Evolutionary conservation across 2,888 invertebrate species (phyloP), one percentile per base, ranked within the genome.

Genomic region (Aplocera efformata): DNA sequence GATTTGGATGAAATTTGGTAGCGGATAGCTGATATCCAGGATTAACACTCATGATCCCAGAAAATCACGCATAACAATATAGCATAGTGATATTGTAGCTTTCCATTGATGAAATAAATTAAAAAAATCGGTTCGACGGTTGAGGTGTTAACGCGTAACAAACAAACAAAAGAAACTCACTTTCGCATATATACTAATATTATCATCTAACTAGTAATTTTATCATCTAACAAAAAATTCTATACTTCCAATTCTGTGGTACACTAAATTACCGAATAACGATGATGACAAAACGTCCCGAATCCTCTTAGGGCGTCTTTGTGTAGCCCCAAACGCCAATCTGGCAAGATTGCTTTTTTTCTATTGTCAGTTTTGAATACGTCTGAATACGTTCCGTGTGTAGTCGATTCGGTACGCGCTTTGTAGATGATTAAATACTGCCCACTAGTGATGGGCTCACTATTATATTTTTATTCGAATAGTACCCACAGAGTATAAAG

Each of bases 271-370:
- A 85, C 83, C 84, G 77, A 85, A 83, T 38, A 42, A 41, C 41
- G 13, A 17, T 70, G 77, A 80, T 79, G 84, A 86, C 85, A 86
- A 85, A 86, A 85, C 79, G 82, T 81, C 27, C 32, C 23, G 45
- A 40, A 45, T 40, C 40, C 45, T 45, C 45, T 45, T 45, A 31
- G 36, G 40, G 67, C 65, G 66, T 73, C 74, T 78, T 79, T 74
- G 72, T 74, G 67, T 55, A 53, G 58, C 76, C 80, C 81, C 80
- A 82, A 83, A 85, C 83, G 84, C 86, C 86, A 86, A 86, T 86
- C 86, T 85, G 83, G 76, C 55, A 66, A 72, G 83, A 86, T 86
- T 88, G 86, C 86, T 86, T 88, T 88, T 88, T 84, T 86, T 84
- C 86, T 79, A 85, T 88, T 88, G 86, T 88, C 74, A 80, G 82